Conservation (phyloP, 37 sponge, comb jelly and placozoan species). For the Bolinopsis microptera region DNA sequence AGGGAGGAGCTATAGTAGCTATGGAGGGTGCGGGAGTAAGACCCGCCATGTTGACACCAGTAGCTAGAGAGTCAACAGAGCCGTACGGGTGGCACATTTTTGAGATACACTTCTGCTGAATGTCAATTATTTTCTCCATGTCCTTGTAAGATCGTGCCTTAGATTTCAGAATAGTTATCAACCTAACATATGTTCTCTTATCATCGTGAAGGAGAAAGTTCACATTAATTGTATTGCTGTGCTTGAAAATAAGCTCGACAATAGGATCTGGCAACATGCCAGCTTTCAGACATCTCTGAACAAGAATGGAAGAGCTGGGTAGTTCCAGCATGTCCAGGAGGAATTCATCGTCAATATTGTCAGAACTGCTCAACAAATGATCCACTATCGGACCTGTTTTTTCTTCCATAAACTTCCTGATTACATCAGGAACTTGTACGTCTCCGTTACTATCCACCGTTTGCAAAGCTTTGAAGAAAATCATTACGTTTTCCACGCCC, state of each 20-base stretch:
- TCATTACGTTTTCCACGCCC: slow-evolving; percentile 38
- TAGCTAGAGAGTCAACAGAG: slow-evolving; percentile 34
- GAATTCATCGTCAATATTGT: slow-evolving; percentile 29
- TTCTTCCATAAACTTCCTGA: slow-evolving; percentile 49
- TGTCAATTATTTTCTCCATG: slow-evolving; percentile 62
- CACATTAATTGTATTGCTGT: slow-evolving; percentile 56
- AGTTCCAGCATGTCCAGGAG: slow-evolving; percentile 60
- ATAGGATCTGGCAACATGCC: slow-evolving; percentile 48
- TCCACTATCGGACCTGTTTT: slow-evolving; percentile 59
- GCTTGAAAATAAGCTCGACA: slow-evolving; percentile 50
- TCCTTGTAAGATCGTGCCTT: slow-evolving; percentile 47
- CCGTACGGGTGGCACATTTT: slow-evolving; percentile 58
- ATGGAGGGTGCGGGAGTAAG: slow-evolving; percentile 33
- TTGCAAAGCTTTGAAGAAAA: slow-evolving; percentile 20
- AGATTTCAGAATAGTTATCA: slow-evolving; percentile 42
- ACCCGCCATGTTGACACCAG: neutral
- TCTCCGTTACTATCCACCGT: neutral
- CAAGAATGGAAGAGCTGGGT: slow-evolving; percentile 15
- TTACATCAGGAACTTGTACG: slow-evolving; percentile 20
- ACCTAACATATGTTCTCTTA: slow-evolving; percentile 47
- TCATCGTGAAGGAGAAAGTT: slow-evolving; percentile 58
- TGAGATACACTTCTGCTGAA: slow-evolving; percentile 59
- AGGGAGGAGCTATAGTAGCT: neutral
- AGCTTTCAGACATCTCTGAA: slow-evolving; percentile 40
- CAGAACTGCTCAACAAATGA: slow-evolving; percentile 37